Evolutionary conservation across 2,888 invertebrate species (phyloP).

Genomic region (Bembecia ichneumoniformis): DNA sequence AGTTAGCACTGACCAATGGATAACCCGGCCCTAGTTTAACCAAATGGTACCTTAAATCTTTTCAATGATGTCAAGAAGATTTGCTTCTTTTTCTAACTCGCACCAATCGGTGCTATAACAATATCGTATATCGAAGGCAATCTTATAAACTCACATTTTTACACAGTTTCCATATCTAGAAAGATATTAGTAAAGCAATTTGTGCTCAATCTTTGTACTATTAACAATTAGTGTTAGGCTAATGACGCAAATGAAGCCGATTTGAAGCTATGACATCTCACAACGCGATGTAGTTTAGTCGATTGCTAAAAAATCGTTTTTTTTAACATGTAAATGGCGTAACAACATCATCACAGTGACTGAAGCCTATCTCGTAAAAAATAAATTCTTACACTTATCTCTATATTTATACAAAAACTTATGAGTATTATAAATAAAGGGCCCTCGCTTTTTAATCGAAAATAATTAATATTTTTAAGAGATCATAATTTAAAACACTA

Average conservation of each 20-base stretch:
- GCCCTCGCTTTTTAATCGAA: slow-evolving; percentile 50
- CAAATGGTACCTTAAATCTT: too few species aligned
- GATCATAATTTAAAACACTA: slow-evolving; percentile 69
- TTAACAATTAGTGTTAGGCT: not conserved
- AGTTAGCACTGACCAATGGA: too few species aligned
- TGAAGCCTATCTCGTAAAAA: slow-evolving; percentile 26
- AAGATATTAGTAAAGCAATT: slow-evolving; percentile 15
- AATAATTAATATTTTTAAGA: slow-evolving; percentile 73
- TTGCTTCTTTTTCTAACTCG: slow-evolving; percentile 6
- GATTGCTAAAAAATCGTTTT: not conserved
- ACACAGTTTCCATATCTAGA: slow-evolving; percentile 8
- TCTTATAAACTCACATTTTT: slow-evolving; percentile 18
- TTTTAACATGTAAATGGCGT: slow-evolving; percentile 11
- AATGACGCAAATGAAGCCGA: not conserved
- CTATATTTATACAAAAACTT: slow-evolving; percentile 60
- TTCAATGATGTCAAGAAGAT: not conserved
- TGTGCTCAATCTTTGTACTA: slow-evolving; percentile 43
- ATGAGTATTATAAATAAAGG: slow-evolving; percentile 71
- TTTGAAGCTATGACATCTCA: not conserved
- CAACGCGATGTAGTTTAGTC: too few species aligned
- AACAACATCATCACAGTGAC: slow-evolving; percentile 38
- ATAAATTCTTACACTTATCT: slow-evolving; percentile 30
- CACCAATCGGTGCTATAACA: slow-evolving; percentile 21
- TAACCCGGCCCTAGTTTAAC: too few species aligned
- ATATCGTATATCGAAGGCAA: slow-evolving; percentile 27